Conservation (phyloP, 2,888 invertebrate genomes). For the Cheiracanthium punctorium region DNA sequence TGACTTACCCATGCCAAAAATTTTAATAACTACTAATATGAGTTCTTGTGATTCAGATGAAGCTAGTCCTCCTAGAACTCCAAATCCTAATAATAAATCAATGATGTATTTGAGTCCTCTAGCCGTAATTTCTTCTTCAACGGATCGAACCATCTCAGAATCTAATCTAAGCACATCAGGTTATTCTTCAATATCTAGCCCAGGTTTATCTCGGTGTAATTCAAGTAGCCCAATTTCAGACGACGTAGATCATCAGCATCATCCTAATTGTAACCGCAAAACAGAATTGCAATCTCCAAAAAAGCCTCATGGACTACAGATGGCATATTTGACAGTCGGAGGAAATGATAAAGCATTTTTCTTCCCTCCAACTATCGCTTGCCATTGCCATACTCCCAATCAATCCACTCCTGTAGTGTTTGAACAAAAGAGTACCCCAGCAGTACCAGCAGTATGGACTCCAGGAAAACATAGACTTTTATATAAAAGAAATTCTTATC, state of each 20-base stretch:
- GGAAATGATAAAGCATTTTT: slow-evolving; percentile 47
- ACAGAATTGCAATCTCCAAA: slow-evolving; percentile 40
- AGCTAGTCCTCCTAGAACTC: slow-evolving; percentile 79
- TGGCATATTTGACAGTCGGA: slow-evolving; percentile 53
- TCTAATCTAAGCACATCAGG: slow-evolving; percentile 89
- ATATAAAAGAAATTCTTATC: slow-evolving; percentile 58
- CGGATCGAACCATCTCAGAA: slow-evolving; percentile 84
- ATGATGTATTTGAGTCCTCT: slow-evolving; percentile 71
- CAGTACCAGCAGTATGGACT: slow-evolving; percentile 34
- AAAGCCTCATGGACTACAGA: slow-evolving; percentile 55
- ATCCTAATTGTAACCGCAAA: slow-evolving; percentile 46
- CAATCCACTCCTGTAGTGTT: slow-evolving; percentile 31
- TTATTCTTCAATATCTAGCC: slow-evolving; percentile 90
- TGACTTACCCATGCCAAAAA: slow-evolving; percentile 73
- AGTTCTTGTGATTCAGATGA: slow-evolving; percentile 85
- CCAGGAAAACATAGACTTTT: slow-evolving; percentile 47
- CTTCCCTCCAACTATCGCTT: slow-evolving; percentile 50
- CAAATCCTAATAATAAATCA: slow-evolving; percentile 77
- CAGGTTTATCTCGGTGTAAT: slow-evolving; percentile 87
- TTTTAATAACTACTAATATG: slow-evolving; percentile 84
- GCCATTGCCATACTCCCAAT: slow-evolving; percentile 51
- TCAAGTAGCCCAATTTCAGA: slow-evolving; percentile 82
- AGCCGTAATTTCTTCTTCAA: slow-evolving; percentile 66
- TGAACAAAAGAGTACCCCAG: slow-evolving; percentile 21
- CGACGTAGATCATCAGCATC: slow-evolving; percentile 61